Evolutionary conservation across 2,888 invertebrate species (phyloP), one percentile per base, ranked within the genome.

Genomic region (Nomada fabriciana): DNA sequence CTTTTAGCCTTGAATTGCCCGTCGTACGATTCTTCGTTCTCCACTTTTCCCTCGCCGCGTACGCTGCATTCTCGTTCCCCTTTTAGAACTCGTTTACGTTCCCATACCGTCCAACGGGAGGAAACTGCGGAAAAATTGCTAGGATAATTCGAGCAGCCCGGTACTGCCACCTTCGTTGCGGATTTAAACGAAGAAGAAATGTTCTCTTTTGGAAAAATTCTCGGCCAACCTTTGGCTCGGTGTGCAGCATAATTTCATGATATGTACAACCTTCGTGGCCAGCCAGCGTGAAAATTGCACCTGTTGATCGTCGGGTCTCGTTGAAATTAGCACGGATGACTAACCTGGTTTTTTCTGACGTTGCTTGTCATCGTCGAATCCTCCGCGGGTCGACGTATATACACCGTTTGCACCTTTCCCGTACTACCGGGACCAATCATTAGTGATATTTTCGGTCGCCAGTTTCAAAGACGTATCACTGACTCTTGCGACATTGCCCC

Each of bases 251-350:
- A 68, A 69, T 83, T 65, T 74, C 60, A 10, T 42, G 42, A 20
- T 87, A 87, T 82, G 82, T 84, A 76, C 82, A 85, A 72, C 23
- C 63, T 3, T 57, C 43, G 79, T 73, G 76, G 71, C 73, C 68
- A 53, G 75, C 73, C 86, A 71, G 73, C 18, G 29, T 36, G 53
- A 67, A 60, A 79, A 50, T 75, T 88, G 70, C 83, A 88, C 88
- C 83, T 88, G 86, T 88, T 88, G 87, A 87, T 86, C 53, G 59
- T 76, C 36, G 59, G 15, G 57, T 29, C 47, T 52, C 47, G 65
- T 80, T 29, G 59, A 42, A 80, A 78, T 77, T 76, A 76, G 57
- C 64, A 59, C 60, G 52, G 71, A 64, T 84, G 79, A 86, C 81
- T 84, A 87, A 87, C 61, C 68, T 68, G 0, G 83, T 86, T 80